A percentile compares a stretch with the other conserved stretches of the same genome.
Conservation (phyloP, 1,140 invertebrate genomes). For the Drosophila micromelanica region DNA sequence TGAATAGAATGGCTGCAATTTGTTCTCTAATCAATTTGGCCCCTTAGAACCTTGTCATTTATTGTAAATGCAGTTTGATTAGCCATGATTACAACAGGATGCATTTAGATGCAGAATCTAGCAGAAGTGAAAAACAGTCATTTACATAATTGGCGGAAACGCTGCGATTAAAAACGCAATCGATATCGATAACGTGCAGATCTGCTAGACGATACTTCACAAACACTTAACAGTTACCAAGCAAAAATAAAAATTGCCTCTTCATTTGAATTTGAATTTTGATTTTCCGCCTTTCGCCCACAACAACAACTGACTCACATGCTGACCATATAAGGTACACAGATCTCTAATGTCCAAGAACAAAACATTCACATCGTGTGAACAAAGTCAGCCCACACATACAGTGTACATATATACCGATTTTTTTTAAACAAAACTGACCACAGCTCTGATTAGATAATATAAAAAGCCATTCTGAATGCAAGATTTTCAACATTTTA, state of each 20-base stretch:
- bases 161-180: not conserved
- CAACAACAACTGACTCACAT: conserved; percentile 9
- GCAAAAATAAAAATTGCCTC: conserved; percentile 4
- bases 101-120: conserved; percentile 41
- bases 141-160: conserved; percentile 56
- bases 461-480: conserved; percentile 4
- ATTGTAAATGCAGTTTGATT: conserved; percentile 60
- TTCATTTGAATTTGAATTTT: conserved; percentile 20
- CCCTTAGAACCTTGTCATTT: conserved; percentile 44
- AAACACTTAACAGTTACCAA: not conserved
- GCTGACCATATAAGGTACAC: conserved; percentile 29
- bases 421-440: not conserved
- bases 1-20: conserved; percentile 60
- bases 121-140: conserved; percentile 45
- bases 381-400: conserved; percentile 21
- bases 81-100: conserved; percentile 61
- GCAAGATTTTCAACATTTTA: conserved; percentile 3
- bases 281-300: conserved; percentile 44
- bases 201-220: not conserved
- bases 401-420: not conserved
- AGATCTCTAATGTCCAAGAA: conserved; percentile 30
- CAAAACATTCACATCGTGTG: conserved; percentile 7
- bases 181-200: not conserved
- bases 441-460: conserved; percentile 26
- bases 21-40: conserved; percentile 53